phyloP scores from a whole-genome alignment of 2,888 invertebrate species.

The Galerucella calmariensis region DNA sequence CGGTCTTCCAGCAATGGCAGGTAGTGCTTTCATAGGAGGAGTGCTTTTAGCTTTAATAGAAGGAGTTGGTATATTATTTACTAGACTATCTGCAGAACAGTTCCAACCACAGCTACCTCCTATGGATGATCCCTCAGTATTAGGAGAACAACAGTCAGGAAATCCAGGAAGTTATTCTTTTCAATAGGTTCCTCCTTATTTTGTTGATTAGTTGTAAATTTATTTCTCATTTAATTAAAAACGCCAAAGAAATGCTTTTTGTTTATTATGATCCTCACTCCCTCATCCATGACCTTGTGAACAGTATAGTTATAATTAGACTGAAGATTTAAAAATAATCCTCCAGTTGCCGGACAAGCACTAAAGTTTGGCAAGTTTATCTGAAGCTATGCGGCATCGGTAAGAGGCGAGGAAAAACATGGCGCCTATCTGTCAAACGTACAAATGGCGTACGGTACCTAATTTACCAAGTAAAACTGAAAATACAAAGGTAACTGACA shows the following conservation, averaged over 20 bases:
- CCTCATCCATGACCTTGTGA: no score
- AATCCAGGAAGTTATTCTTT: conserved; percentile 50
- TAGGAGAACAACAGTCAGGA: conserved; percentile 68
- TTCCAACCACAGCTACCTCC: conserved; percentile 86
- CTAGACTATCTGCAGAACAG: conserved; percentile 90
- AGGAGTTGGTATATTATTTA: conserved; percentile 95
- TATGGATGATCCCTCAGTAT: conserved; percentile 80
- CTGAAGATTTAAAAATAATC: no score
- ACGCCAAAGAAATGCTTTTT: conserved; percentile 23
- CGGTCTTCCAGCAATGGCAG: conserved; percentile 90
- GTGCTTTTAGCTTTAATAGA: conserved; percentile 96
- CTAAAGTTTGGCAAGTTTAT: no score
- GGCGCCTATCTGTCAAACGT: no score
- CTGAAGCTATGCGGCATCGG: no score
- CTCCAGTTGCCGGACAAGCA: no score
- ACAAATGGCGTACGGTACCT: no score
- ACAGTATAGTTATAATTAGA: no score
- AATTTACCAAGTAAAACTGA: no score
- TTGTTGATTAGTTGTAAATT: conserved; percentile 45
- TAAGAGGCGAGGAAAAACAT: no score
- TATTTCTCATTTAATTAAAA: conserved; percentile 37
- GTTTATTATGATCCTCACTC: neutral
- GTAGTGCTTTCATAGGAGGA: conserved; percentile 96
- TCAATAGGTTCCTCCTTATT: conserved; percentile 48
- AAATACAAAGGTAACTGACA: no score